Conservation (phyloP, 2,888 invertebrate species). For the Phortica magna region DNA sequence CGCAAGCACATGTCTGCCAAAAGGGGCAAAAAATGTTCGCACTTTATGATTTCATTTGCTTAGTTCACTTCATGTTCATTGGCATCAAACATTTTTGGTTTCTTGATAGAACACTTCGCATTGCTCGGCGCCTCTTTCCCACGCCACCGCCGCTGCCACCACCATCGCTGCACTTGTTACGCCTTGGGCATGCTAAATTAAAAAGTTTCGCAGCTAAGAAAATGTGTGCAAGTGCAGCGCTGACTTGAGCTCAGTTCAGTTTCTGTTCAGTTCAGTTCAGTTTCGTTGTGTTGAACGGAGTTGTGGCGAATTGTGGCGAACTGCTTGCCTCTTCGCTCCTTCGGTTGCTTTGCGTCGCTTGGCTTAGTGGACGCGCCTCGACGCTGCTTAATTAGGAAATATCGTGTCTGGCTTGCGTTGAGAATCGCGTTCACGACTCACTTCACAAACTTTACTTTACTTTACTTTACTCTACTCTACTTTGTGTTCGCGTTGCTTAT, state of each 20-base stretch:
- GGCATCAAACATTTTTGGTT: background rate
- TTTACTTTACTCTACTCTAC: background rate
- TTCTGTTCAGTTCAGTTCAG: background rate
- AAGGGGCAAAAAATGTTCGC: background rate
- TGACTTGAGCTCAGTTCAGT: background rate
- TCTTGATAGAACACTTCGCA: background rate
- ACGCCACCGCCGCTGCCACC: conserved; percentile 6
- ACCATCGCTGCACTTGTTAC: background rate
- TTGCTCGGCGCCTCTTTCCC: conserved; percentile 20
- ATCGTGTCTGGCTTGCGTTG: background rate
- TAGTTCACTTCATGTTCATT: background rate
- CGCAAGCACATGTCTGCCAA: too few relatives aligned
- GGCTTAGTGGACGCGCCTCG: background rate
- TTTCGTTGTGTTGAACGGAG: background rate
- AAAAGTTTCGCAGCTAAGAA: background rate
- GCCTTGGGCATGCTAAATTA: background rate
- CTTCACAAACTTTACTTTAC: background rate
- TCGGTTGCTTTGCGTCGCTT: background rate
- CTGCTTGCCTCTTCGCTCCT: background rate
- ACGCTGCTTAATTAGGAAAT: background rate
- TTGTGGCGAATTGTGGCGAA: background rate
- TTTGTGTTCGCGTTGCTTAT: background rate
- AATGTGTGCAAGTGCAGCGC: background rate
- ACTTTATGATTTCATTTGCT: background rate
- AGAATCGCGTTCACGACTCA: background rate